Conservation (phyloP, 2,888 invertebrate species). For the Pseudoips prasinana region DNA sequence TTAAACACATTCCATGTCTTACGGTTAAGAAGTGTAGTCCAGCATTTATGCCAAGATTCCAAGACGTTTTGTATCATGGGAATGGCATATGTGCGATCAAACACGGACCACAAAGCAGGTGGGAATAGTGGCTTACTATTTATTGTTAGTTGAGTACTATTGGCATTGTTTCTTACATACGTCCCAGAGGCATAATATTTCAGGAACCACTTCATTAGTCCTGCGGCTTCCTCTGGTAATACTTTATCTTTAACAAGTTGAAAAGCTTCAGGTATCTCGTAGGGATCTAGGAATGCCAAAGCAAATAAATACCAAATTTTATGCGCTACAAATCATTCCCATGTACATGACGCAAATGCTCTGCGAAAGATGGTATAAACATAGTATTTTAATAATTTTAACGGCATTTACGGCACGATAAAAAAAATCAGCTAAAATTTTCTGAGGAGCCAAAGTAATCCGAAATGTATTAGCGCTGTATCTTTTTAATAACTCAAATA, state of each 20-base stretch:
- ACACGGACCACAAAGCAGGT: slow-evolving; percentile 3
- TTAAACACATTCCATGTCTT: slow-evolving; percentile 3
- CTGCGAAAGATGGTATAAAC: slow-evolving; percentile 3
- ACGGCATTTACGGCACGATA: no score
- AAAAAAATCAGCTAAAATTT: no score
- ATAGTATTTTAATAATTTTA: background rate
- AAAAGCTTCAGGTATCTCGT: slow-evolving; percentile 3
- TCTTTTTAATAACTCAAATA: no score
- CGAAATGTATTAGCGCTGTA: no score
- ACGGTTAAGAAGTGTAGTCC: slow-evolving; percentile 4
- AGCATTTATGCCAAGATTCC: no score
- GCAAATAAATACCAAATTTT: slow-evolving; percentile 19
- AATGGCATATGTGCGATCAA: slow-evolving; percentile 2
- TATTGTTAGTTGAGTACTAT: no score
- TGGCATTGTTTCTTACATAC: no score
- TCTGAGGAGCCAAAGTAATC: no score
- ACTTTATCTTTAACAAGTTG: background rate
- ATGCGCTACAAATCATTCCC: slow-evolving; percentile 3
- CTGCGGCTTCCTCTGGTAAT: slow-evolving; percentile 2
- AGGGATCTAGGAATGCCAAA: slow-evolving; percentile 4
- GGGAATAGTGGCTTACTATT: slow-evolving; percentile 3
- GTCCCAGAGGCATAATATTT: slow-evolving; percentile 2
- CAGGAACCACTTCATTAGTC: slow-evolving; percentile 1
- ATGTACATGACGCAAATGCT: slow-evolving; percentile 3
- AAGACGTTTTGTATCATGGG: slow-evolving; percentile 5